Percentiles rank a stretch among this genome's conserved stretches.
Conservation (phyloP, 1,140 invertebrate genomes). For the Acromyrmex echinatior region DNA sequence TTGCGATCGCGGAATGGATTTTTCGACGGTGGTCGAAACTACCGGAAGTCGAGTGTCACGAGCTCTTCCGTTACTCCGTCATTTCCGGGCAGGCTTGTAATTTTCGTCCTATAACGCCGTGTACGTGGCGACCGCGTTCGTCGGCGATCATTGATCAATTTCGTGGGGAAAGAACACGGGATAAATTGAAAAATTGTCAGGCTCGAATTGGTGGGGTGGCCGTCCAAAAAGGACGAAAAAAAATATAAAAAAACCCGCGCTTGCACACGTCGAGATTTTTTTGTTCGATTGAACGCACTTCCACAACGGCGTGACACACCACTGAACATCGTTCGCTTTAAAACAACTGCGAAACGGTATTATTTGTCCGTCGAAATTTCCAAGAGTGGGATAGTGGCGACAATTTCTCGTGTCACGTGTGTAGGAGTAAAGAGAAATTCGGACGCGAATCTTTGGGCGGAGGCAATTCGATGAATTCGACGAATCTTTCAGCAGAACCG, state of each 20-base stretch:
- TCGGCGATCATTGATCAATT: constrained; percentile 61
- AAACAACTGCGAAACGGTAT: constrained; percentile 53
- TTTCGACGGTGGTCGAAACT: constrained; percentile 48
- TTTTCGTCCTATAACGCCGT: constrained; percentile 64
- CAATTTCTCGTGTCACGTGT: constrained; percentile 33
- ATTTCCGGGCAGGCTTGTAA: constrained; percentile 73
- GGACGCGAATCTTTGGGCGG: neutral
- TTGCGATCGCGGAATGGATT: constrained; percentile 51
- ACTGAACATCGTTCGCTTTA: constrained; percentile 36
- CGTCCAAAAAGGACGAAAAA: neutral
- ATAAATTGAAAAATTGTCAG: constrained; percentile 63
- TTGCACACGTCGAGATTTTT: constrained; percentile 28
- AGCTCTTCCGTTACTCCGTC: constrained; percentile 68
- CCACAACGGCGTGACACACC: constrained; percentile 37
- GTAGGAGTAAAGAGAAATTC: neutral
- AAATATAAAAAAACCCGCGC: neutral
- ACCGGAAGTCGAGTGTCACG: constrained; percentile 60
- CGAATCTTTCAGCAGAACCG: neutral
- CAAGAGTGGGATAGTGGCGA: neutral
- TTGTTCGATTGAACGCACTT: constrained; percentile 54
- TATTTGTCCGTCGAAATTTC: constrained; percentile 45
- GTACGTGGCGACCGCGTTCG: constrained; percentile 47
- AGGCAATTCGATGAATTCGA: neutral
- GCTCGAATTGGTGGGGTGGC: constrained; percentile 22
- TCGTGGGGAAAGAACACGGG: constrained; percentile 30